Percentiles rank a stretch among this genome's conserved stretches.
Conservation (phyloP, 53 echinoderm and acorn worm genomes). For the Echinarachnius parma region DNA sequence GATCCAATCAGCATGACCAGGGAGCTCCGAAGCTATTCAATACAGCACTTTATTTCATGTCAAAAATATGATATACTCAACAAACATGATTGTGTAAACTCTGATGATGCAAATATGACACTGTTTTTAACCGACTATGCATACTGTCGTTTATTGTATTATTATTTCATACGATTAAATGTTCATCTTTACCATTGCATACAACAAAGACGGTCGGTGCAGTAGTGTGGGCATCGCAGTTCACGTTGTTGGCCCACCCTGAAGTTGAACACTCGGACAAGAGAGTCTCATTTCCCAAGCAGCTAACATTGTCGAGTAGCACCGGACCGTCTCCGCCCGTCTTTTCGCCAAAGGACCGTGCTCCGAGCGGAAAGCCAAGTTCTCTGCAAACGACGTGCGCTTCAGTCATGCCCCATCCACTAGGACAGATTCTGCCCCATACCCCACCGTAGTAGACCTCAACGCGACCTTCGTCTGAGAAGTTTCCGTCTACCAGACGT, state of each 20-base stretch:
- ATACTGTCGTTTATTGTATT: too few relatives aligned
- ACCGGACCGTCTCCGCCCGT: neutral
- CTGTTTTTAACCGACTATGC: too few relatives aligned
- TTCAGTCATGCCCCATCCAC: slow-evolving; percentile 1
- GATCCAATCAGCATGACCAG: too few relatives aligned
- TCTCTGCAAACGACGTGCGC: slow-evolving; percentile 22
- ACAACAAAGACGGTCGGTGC: neutral
- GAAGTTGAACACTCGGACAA: neutral
- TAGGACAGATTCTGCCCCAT: slow-evolving; percentile 11
- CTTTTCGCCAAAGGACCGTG: neutral
- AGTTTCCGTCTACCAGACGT: neutral
- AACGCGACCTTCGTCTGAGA: neutral
- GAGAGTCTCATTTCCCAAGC: neutral
- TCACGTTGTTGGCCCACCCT: slow-evolving; percentile 4
- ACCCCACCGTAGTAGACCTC: slow-evolving; percentile 4
- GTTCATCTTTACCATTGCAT: slow-evolving; percentile 6
- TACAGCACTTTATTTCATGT: too few relatives aligned
- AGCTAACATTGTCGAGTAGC: neutral
- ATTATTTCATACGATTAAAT: too few relatives aligned
- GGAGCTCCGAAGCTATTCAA: too few relatives aligned
- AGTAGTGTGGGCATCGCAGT: neutral
- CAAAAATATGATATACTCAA: too few relatives aligned
- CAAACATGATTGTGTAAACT: too few relatives aligned
- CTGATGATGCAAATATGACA: too few relatives aligned
- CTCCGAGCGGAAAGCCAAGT: slow-evolving; percentile 10